Base-by-base conservation (phyloP, 2,797 vertebrate genomes). In the Esox masquinongy region DNA sequence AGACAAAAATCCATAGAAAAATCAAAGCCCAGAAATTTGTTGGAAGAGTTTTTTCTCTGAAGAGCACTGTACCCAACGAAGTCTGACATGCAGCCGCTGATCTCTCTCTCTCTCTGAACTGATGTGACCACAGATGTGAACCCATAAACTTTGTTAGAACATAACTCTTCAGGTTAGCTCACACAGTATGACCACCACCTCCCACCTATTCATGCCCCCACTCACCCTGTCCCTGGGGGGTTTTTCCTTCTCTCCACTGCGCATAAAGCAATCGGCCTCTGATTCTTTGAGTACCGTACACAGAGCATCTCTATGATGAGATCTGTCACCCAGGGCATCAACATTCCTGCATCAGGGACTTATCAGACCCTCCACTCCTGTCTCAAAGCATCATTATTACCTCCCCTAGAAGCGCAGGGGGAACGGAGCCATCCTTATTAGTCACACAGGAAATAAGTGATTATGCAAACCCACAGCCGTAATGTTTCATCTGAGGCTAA, bases 261-360 rank as follows among this genome's bases (percentile, higher is more conserved):
- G 12, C 43, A 14, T 47, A 3, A 47, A 47, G 43, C 43, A 12
- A 14, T 47, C 1, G 43, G 43, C 43, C 43, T 14, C 7, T 2
- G 43, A 47, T 47, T 47, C 43, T 11, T 14, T 11, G 43, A 47
- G 43, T 47, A 47, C 9, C 43, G 43, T 14, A 5, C 43, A 14
- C 12, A 1, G 43, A 14, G 9, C 43, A 14, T 47, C 12, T 47
- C 43, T 47, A 47, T 47, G 43, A 47, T 47, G 43, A 78, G 39
- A 47, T 69, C 49, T 68, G 12, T 19, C 34, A 34, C 70, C 76
- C 29, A n/a, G 59, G 64, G 74, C 72, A 74, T 74, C 53, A 77
- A 36, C 43, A 67, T 22, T 69, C 66, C 56, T 49, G 50, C 74
- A 68, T 76, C 70, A 74, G 36, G 63, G 77, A 50, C 67, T 34